Evolutionary conservation across 2,113 vertebrate species (phyloP).

Genomic region (Lasiurus borealis): DNA sequence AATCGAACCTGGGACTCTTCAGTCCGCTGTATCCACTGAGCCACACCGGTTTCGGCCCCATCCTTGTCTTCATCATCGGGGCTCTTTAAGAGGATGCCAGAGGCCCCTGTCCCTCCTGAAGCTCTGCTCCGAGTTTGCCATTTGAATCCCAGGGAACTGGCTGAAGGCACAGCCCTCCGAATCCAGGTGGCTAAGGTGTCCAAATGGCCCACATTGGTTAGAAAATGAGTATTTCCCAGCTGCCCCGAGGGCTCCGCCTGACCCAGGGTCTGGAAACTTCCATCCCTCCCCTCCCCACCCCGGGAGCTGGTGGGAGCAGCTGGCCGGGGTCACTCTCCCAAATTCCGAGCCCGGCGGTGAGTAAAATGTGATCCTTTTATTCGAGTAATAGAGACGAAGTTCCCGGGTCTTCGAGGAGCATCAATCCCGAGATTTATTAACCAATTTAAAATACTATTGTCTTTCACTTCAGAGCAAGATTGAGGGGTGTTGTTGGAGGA

Average conservation of each 20-base stretch:
- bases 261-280: fast-evolving
- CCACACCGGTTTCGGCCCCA: too few relatives aligned
- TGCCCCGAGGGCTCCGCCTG: fast-evolving
- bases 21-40: too few relatives aligned
- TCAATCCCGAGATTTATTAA: conserved; percentile 98
- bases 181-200: background rate
- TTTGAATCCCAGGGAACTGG: background rate
- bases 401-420: conserved; percentile 91
- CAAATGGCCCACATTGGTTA: background rate
- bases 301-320: fast-evolving
- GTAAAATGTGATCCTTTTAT: conserved; percentile 89
- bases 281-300: fast-evolving
- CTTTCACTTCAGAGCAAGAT: conserved; percentile 98
- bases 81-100: background rate
- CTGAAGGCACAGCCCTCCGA: background rate
- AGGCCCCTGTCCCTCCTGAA: background rate
- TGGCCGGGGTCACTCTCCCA: conserved; percentile 50
- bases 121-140: background rate
- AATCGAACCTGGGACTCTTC: too few relatives aligned
- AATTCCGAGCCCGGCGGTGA: conserved; percentile 83
- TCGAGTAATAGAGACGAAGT: conserved; percentile 93
- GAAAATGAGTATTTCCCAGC: background rate
- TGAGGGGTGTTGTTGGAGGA: conserved; percentile 93
- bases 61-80: background rate
- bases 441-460: conserved; percentile 99